These are phyloP conservation scores for Strigamia maritima DNA, from an alignment of 2,888 invertebrate species.

Conservation along the genomic window DNA sequence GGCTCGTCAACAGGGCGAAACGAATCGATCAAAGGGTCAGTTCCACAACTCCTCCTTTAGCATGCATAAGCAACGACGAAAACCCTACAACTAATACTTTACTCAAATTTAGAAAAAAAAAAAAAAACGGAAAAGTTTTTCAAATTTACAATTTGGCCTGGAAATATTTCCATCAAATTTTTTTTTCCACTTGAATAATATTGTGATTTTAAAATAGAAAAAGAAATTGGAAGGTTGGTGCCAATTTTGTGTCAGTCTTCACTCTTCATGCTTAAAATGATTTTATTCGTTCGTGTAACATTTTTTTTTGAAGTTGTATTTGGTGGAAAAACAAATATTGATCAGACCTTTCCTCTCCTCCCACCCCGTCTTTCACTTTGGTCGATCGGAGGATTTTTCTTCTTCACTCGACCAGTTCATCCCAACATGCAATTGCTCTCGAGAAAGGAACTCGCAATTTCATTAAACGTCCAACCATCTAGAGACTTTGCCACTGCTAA, in stretches of 20 bases:
- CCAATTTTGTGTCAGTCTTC: slow-evolving; percentile 18
- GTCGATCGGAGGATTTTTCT: slow-evolving; percentile 20
- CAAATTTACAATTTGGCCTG: slow-evolving; percentile 3
- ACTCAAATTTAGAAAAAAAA: not conserved
- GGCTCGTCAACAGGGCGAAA: slow-evolving; percentile 32
- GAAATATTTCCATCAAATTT: not conserved
- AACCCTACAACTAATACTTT: slow-evolving; percentile 1
- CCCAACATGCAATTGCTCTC: slow-evolving; percentile 32
- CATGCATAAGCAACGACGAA: slow-evolving; percentile 21
- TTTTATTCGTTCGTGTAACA: slow-evolving; percentile 15
- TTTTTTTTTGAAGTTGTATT: not conserved
- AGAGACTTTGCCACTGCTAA: slow-evolving; percentile 31
- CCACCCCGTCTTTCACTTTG: not conserved
- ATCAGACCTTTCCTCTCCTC: not conserved
- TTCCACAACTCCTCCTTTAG: slow-evolving; percentile 12
- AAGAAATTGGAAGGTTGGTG: not conserved
- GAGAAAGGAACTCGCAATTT: slow-evolving; percentile 34
- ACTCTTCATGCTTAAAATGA: slow-evolving; percentile 1
- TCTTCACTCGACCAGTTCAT: slow-evolving; percentile 32
- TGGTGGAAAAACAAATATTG: slow-evolving; percentile 31
- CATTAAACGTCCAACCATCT: slow-evolving; percentile 31
- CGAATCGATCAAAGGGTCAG: slow-evolving; percentile 31
- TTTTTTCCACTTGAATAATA: not conserved
- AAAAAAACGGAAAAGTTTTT: not conserved
- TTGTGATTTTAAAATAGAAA: not conserved